phyloP scores from a whole-genome alignment of 1,140 invertebrate genomes.

The Ceratosolen solmsi region DNA sequence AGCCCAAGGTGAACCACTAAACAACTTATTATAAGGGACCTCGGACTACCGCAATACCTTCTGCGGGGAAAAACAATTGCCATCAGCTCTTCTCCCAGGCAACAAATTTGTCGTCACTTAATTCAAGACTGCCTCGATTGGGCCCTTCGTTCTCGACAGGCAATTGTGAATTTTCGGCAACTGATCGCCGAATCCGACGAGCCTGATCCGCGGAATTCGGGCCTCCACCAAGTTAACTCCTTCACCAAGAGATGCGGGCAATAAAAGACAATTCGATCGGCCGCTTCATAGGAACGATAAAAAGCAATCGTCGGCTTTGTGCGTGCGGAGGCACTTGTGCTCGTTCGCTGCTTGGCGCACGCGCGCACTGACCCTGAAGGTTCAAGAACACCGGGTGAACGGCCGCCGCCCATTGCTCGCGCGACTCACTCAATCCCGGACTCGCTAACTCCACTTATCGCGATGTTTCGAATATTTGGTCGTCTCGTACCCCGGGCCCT shows the following conservation, averaged over 20 bases:
- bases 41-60: too few relatives aligned
- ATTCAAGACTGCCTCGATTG: too few relatives aligned
- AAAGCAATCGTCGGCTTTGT: conserved; percentile 1
- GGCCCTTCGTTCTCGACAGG: too few relatives aligned
- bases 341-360: conserved; percentile 25
- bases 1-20: too few relatives aligned
- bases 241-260: background rate
- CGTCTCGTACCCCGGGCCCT: background rate
- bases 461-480: background rate
- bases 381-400: conserved; percentile 70
- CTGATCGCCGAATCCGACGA: too few relatives aligned
- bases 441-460: conserved; percentile 19
- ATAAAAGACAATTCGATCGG: conserved; percentile 24
- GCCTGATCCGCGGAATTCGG: too few relatives aligned
- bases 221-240: too few relatives aligned
- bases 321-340: conserved; percentile 37
- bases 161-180: background rate
- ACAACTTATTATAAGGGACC: too few relatives aligned
- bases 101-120: too few relatives aligned
- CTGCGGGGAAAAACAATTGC: too few relatives aligned
- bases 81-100: too few relatives aligned
- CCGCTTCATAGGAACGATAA: conserved; percentile 29
- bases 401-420: conserved; percentile 54
- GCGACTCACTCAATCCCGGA: background rate
- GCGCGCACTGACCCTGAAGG: conserved; percentile 66